Conservation (phyloP, 1,140 invertebrate genomes). For the Dolichoris vasculosae region DNA sequence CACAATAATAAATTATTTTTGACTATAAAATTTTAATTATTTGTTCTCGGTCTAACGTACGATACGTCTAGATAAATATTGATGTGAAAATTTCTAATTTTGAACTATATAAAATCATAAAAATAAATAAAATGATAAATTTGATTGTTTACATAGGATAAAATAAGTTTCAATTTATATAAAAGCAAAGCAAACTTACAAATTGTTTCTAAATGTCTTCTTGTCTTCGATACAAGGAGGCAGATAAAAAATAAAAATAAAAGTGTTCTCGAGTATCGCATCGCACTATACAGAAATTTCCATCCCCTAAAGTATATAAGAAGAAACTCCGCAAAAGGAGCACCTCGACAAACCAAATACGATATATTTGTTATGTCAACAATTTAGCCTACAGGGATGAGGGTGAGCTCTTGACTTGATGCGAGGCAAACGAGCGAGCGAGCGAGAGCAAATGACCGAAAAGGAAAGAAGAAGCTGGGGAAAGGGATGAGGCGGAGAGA, state of each 20-base stretch:
- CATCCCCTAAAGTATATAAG: not conserved
- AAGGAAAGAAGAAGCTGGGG: conserved; percentile 15
- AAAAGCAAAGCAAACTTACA: conserved; percentile 12
- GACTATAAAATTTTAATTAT: no score
- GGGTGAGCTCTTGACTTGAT: conserved; percentile 67
- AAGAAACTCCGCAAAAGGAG: conserved; percentile 13
- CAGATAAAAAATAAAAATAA: conserved; percentile 39
- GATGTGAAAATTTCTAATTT: no score
- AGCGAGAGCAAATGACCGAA: conserved; percentile 36
- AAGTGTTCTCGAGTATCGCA: conserved; percentile 30
- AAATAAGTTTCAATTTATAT: not conserved
- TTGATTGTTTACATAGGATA: no score
- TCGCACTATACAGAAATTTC: conserved; percentile 6
- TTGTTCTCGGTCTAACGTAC: no score
- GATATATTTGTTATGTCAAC: conserved; percentile 74
- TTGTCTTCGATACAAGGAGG: not conserved
- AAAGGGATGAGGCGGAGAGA: not conserved
- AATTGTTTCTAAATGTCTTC: not conserved
- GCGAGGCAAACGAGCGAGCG: conserved; percentile 55
- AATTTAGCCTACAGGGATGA: conserved; percentile 66
- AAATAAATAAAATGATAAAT: no score
- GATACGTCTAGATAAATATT: no score
- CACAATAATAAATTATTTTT: no score
- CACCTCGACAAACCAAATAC: conserved; percentile 59
- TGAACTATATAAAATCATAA: no score